A percentile compares a stretch with the other conserved stretches of the same genome.
Conservation (phyloP, 2,113 vertebrate genomes). For the Tetrao urogallus region DNA sequence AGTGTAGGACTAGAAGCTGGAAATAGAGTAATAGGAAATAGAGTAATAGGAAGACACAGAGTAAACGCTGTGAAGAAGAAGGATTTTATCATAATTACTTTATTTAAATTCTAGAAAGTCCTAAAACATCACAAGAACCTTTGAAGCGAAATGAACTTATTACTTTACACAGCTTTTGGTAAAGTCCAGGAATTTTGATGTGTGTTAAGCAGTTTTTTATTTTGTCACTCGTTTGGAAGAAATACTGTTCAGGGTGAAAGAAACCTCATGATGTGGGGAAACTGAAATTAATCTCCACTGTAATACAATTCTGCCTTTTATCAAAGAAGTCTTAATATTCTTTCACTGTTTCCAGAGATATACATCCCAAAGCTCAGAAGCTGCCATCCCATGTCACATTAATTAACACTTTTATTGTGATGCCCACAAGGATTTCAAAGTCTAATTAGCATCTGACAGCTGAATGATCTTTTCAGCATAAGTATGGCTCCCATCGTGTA, state of each 20-base stretch:
- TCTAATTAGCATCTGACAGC: neutral
- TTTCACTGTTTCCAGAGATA: neutral
- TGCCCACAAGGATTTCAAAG: neutral
- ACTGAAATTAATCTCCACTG: neutral
- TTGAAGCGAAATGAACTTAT: neutral
- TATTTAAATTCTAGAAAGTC: neutral
- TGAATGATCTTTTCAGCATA: neutral
- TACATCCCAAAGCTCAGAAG: neutral
- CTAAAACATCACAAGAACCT: neutral
- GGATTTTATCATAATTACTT: neutral
- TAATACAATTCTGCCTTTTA: neutral
- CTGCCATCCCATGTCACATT: neutral
- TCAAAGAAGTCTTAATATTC: neutral
- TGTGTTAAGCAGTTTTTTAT: neutral
- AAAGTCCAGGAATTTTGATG: neutral
- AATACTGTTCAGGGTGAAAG: accelerated
- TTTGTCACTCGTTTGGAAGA: neutral
- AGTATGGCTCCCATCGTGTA: neutral
- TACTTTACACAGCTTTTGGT: neutral
- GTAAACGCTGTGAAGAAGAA: neutral
- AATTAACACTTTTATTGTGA: neutral
- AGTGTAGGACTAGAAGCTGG: neutral
- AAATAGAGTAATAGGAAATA: neutral
- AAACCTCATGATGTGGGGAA: neutral
- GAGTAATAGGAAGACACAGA: neutral